A percentile compares a stretch with the other conserved stretches of the same genome.
Conservation (phyloP, 2,797 vertebrate species). For the Carapus acus region DNA sequence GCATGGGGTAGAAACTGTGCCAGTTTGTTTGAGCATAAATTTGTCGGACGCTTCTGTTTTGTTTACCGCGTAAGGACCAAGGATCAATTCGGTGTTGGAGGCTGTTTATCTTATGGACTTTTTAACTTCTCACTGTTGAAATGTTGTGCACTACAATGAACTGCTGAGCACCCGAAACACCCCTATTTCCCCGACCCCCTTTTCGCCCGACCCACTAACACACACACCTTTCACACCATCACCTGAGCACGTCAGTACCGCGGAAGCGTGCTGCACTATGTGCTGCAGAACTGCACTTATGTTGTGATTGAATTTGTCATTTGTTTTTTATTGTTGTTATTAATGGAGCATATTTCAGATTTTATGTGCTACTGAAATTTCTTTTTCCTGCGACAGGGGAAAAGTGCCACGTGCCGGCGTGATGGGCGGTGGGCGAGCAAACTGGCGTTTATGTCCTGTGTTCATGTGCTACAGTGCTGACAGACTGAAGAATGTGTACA, state of each 20-base stretch:
- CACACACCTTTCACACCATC: too few relatives aligned
- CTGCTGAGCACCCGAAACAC: conserved; percentile 34
- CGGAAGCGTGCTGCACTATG: conserved; percentile 63
- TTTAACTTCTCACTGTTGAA: conserved; percentile 42
- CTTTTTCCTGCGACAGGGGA: conserved; percentile 37
- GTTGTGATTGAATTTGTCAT: conserved; percentile 41
- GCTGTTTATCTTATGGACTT: conserved; percentile 43
- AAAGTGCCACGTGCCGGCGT: conserved; percentile 34
- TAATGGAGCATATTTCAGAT: conserved; percentile 27
- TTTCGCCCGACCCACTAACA: too few relatives aligned
- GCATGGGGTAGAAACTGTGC: conserved; percentile 35
- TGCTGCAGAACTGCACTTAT: conserved; percentile 74
- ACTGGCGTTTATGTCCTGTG: conserved; percentile 78
- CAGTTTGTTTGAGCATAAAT: conserved; percentile 40
- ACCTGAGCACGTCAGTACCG: conserved; percentile 51
- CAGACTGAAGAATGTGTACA: conserved; percentile 92
- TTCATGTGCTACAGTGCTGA: conserved; percentile 84
- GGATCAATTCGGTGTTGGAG: conserved; percentile 32
- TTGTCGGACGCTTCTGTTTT: conserved; percentile 49
- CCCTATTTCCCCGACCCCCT: conserved; percentile 19
- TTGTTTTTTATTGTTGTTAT: conserved; percentile 34
- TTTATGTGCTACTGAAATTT: conserved; percentile 45
- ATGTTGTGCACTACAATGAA: conserved; percentile 40
- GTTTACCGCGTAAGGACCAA: conserved; percentile 55
- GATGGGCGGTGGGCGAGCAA: conserved; percentile 68